Evolutionary conservation across 2,888 invertebrate genomes (phyloP), one percentile per base, ranked within the genome.

Genomic region (Rhingia rostrata): DNA sequence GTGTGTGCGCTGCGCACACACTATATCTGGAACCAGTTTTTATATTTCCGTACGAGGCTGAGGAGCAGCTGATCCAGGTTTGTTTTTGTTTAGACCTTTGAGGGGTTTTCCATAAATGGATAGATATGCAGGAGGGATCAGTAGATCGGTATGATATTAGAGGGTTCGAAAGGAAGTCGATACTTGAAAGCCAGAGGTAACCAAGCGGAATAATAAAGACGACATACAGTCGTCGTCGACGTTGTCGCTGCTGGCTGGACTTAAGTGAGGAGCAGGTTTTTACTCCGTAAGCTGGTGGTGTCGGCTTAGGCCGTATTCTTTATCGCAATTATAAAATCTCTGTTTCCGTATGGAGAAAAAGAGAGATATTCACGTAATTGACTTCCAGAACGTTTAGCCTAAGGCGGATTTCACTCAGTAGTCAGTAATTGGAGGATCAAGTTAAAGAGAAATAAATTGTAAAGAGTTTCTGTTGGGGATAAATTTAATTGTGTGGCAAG

Each of bases 21-120:
- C 22, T 2, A 22, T 22, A 9, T 37, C 43, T 58, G 4, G 22
- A 81, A 81, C 77, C 39, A 70, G 70, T 70, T 79, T 58, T 32
- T 43, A 12, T 61, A n/a, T 22, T 22, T 22, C 22, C 22, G 22
- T 22, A 22, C 22, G 22, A 14, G 30, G n/a, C 9, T 37, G 43
- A 53, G 70, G 60, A 82, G 81, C 81, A 82, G 81, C 77, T 82
- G 81, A 82, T 82, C 81, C 56, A 35, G 70, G 77, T 64, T 78
- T 77, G 70, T 70, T 64, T 81, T 58, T 75, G 63, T 81, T 45
- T 30, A 66, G 45, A 39, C 63, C 63, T 63, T 67, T 39, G 61
- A 61, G 67, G 12, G 61, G 5, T 22, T 60, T 37, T 43, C 41
- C n/a, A 4, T 41, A 56, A 49, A 30, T 33, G 32, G 47, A 22